These are phyloP conservation scores for Clarias gariepinus DNA, from an alignment of 2,113 vertebrate genomes.

Conservation along the genomic window DNA sequence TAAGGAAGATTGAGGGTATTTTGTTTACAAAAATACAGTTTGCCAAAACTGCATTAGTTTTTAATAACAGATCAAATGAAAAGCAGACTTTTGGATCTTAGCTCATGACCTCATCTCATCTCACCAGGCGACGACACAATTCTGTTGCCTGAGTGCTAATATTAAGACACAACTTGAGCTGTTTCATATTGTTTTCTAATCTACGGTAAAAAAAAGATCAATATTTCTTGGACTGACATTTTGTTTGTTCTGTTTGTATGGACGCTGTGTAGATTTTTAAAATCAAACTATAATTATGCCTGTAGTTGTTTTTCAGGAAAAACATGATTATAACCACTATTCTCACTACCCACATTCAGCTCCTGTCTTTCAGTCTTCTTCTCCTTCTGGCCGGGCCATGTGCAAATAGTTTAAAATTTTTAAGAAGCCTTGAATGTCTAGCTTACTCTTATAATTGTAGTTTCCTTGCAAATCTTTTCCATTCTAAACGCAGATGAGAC, in stretches of 20 bases:
- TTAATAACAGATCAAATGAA: slow-evolving; percentile 6
- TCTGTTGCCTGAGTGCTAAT: not conserved
- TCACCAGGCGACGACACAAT: not conserved
- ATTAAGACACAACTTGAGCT: not conserved
- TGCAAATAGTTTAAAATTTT: slow-evolving; percentile 72
- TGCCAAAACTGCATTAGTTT: not conserved
- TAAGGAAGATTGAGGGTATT: not conserved
- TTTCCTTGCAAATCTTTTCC: slow-evolving; percentile 99
- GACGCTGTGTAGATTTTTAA: not conserved
- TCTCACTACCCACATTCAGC: not conserved
- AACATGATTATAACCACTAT: slow-evolving; percentile 15
- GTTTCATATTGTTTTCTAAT: not conserved
- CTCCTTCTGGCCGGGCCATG: slow-evolving; percentile 73
- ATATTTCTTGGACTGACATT: not conserved
- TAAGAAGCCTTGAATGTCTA: slow-evolving; percentile 73
- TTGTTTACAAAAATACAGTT: not conserved
- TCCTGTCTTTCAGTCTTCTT: not conserved
- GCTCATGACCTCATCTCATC: slow-evolving; percentile 11
- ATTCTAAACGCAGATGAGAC: slow-evolving; percentile 98
- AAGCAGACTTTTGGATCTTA: slow-evolving; percentile 19
- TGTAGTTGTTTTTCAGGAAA: not conserved
- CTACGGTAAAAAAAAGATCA: not conserved
- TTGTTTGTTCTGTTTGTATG: not conserved
- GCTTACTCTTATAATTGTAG: slow-evolving; percentile 94
- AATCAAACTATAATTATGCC: not conserved